phyloP scores from a whole-genome alignment of 2,888 invertebrate genomes.

The Amitus sp. region DNA sequence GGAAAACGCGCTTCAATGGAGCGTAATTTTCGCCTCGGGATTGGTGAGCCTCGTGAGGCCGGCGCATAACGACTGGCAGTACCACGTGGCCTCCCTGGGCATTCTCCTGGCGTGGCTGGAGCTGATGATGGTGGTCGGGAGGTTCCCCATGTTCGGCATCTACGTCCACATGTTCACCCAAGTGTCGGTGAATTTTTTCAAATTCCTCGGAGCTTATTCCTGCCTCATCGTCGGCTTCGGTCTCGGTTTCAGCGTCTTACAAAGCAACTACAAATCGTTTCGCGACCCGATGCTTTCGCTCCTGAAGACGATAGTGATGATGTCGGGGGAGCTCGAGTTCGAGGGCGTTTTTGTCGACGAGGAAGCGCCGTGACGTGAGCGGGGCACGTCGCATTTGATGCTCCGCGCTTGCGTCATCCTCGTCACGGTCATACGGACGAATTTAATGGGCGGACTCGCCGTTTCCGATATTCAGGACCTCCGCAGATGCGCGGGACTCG shows the following conservation, averaged over 20 bases:
- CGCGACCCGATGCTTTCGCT: conserved; percentile 72
- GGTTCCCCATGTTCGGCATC: conserved; percentile 86
- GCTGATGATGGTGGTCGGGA: conserved; percentile 85
- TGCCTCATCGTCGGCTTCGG: conserved; percentile 84
- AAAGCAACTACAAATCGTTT: conserved; percentile 80
- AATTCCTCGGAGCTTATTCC: conserved; percentile 83
- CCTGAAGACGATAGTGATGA: conserved; percentile 86
- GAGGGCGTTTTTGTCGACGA: conserved; percentile 81
- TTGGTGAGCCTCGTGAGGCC: conserved; percentile 46
- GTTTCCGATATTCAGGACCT: conserved; percentile 87
- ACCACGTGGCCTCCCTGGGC: conserved; percentile 82
- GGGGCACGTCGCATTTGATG: conserved; percentile 79
- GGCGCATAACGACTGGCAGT: conserved; percentile 73
- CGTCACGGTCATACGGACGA: conserved; percentile 84
- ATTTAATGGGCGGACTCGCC: conserved; percentile 84
- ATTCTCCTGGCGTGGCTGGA: conserved; percentile 86
- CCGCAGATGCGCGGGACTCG: conserved; percentile 82
- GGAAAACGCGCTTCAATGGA: conserved; percentile 88
- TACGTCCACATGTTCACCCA: conserved; percentile 88
- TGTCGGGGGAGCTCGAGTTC: conserved; percentile 88
- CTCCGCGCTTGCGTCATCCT: conserved; percentile 81
- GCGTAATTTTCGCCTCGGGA: conserved; percentile 71
- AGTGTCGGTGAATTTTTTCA: conserved; percentile 84
- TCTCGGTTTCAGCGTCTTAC: conserved; percentile 83
- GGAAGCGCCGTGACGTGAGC: conserved; percentile 70